These are phyloP conservation scores for Drosophila mojavensis DNA, from an alignment of 1,140 invertebrate genomes.

Conservation along the genomic window DNA sequence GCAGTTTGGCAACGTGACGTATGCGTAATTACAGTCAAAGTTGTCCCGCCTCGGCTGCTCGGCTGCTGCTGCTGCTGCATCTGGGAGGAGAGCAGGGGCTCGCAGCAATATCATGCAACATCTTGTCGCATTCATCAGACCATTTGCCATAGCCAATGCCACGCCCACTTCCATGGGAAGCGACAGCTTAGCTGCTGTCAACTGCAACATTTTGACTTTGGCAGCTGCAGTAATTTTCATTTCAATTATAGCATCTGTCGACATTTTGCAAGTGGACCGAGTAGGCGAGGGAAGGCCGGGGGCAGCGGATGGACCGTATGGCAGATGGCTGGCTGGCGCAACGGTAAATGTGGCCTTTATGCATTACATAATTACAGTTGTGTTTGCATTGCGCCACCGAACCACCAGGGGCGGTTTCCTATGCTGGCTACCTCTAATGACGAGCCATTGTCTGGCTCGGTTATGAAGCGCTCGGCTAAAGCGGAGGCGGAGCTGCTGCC, in stretches of 20 bases:
- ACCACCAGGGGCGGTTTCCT: conserved; percentile 45
- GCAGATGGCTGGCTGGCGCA: conserved; percentile 24
- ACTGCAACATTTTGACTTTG: conserved; percentile 27
- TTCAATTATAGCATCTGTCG: conserved; percentile 71
- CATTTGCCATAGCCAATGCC: neutral
- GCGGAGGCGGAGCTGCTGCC: neutral
- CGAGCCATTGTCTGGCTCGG: conserved; percentile 67
- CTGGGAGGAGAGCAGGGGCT: neutral
- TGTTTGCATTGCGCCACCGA: conserved; percentile 67
- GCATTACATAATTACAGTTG: conserved; percentile 79
- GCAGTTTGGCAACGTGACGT: conserved; percentile 59
- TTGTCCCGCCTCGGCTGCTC: neutral
- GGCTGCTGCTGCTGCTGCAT: neutral
- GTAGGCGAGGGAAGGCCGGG: neutral
- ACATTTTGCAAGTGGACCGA: conserved; percentile 21
- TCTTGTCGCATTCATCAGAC: conserved; percentile 30
- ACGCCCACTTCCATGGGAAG: neutral
- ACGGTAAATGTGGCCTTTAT: conserved; percentile 74
- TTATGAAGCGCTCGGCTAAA: neutral
- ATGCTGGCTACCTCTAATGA: conserved; percentile 58
- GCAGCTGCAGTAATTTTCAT: conserved; percentile 66
- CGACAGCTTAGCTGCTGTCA: conserved; percentile 2
- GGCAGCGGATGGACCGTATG: neutral
- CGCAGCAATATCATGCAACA: conserved; percentile 30
- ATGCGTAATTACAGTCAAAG: conserved; percentile 55